phyloP scores from a whole-genome alignment of 1,140 invertebrate genomes.

The Ephestia elutella region DNA sequence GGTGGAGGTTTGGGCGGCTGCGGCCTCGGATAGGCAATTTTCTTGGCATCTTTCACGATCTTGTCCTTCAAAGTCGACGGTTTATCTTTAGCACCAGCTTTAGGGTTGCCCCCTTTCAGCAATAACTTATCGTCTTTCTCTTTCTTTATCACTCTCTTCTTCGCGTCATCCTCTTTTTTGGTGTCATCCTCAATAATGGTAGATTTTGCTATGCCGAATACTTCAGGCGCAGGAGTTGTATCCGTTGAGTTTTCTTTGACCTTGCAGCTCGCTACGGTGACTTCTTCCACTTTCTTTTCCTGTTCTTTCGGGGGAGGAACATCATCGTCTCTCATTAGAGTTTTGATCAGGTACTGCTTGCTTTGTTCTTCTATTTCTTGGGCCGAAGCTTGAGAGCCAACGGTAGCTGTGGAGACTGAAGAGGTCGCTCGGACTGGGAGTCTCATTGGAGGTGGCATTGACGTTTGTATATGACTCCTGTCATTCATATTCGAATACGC shows the following conservation, averaged over 20 bases:
- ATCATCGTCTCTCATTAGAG: constrained; percentile 65
- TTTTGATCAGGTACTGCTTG: constrained; percentile 69
- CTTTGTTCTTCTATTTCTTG: constrained; percentile 66
- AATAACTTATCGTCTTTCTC: constrained; percentile 54
- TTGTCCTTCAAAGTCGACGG: constrained; percentile 58
- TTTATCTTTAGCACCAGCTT: constrained; percentile 59
- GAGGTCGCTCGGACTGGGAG: constrained; percentile 43
- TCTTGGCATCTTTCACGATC: constrained; percentile 58
- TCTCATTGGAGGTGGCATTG: constrained; percentile 55
- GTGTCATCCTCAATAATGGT: constrained; percentile 43
- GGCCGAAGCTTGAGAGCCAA: constrained; percentile 57
- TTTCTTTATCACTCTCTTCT: constrained; percentile 67
- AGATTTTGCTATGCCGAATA: constrained; percentile 53
- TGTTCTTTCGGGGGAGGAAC: constrained; percentile 50
- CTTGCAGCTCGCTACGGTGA: constrained; percentile 58
- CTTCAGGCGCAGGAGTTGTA: constrained; percentile 28
- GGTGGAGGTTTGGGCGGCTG: constrained; percentile 53
- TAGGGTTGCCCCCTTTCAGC: constrained; percentile 55
- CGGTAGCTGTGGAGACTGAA: constrained; percentile 53
- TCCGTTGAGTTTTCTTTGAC: constrained; percentile 42
- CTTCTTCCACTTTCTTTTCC: constrained; percentile 56
- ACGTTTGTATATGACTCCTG: constrained; percentile 11
- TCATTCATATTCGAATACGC: constrained; percentile 15
- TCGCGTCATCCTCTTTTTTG: constrained; percentile 43
- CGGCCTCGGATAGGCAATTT: constrained; percentile 57